Evolutionary conservation across 2,888 invertebrate species (phyloP).

Genomic region (Operophtera brumata): DNA sequence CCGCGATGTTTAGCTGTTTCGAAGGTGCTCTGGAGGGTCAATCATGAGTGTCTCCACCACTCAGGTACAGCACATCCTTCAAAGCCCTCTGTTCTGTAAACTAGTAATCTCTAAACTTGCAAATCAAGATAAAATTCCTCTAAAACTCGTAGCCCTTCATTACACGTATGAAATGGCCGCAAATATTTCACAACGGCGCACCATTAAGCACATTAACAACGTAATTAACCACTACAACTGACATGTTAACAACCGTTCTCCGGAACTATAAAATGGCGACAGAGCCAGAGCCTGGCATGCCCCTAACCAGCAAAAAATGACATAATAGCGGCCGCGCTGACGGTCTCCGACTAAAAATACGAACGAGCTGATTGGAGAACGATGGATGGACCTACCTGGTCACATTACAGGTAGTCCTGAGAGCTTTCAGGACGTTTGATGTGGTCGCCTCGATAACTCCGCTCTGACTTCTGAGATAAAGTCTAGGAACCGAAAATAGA

Average conservation of each 20-base stretch:
- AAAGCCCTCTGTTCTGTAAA: no score
- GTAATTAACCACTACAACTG: slow-evolving; percentile 51
- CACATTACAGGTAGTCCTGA: neutral
- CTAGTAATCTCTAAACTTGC: no score
- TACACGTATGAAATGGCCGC: slow-evolving; percentile 1
- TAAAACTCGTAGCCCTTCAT: no score
- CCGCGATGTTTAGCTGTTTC: no score
- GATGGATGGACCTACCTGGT: slow-evolving; percentile 30
- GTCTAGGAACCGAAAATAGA: no score
- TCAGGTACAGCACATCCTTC: no score
- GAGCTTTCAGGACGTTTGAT: no score
- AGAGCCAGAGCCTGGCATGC: slow-evolving; percentile 45
- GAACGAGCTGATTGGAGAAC: slow-evolving; percentile 53
- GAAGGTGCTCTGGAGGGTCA: no score
- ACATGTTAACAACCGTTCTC: slow-evolving; percentile 61
- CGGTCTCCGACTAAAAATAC: slow-evolving; percentile 59
- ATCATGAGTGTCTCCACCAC: no score
- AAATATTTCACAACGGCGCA: slow-evolving; percentile 61
- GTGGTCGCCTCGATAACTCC: no score
- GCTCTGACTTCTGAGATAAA: no score
- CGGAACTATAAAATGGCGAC: slow-evolving; percentile 71
- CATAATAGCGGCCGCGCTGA: slow-evolving; percentile 45
- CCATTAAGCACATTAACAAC: slow-evolving; percentile 52
- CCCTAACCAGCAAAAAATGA: slow-evolving; percentile 54
- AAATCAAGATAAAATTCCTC: no score